Percentiles rank a stretch among this genome's conserved stretches.
Conservation (phyloP, 2,888 invertebrate species). For the Dysmachus trigonus region DNA sequence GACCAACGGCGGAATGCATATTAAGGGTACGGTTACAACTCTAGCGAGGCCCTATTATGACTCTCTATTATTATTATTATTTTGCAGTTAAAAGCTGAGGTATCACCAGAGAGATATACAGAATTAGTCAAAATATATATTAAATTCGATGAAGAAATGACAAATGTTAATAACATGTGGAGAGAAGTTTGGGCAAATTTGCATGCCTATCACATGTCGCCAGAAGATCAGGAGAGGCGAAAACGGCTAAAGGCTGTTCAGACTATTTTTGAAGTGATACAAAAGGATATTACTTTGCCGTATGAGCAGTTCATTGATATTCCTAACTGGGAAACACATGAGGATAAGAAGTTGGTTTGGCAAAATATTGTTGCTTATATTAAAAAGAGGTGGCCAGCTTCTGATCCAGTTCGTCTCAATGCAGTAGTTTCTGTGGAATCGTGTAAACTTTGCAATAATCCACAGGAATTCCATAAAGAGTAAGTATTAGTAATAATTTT, state of each 20-base stretch:
- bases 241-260: conserved; percentile 59
- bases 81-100: conserved; percentile 59
- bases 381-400: conserved; percentile 60
- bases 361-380: conserved; percentile 61
- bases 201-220: conserved; percentile 61
- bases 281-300: conserved; percentile 59
- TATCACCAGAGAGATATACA: conserved; percentile 59
- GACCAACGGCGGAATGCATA: conserved; percentile 68
- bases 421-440: conserved; percentile 59
- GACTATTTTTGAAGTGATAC: conserved; percentile 61
- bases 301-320: conserved; percentile 58
- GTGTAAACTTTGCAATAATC: conserved; percentile 60
- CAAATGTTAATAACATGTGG: conserved; percentile 67
- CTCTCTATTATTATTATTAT: background rate
- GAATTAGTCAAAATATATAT: conserved; percentile 66
- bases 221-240: conserved; percentile 60
- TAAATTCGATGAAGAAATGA: conserved; percentile 71
- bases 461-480: conserved; percentile 61
- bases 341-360: conserved; percentile 62
- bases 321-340: conserved; percentile 60
- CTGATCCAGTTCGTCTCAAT: conserved; percentile 59
- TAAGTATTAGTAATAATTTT: conserved; percentile 52
- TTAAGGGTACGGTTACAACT: conserved; percentile 63
- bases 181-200: conserved; percentile 65
- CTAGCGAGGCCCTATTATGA: background rate